Evolutionary conservation across 2,113 vertebrate species (phyloP), one percentile per base, ranked within the genome.

Genomic region (Hippocampus mohnikei): DNA sequence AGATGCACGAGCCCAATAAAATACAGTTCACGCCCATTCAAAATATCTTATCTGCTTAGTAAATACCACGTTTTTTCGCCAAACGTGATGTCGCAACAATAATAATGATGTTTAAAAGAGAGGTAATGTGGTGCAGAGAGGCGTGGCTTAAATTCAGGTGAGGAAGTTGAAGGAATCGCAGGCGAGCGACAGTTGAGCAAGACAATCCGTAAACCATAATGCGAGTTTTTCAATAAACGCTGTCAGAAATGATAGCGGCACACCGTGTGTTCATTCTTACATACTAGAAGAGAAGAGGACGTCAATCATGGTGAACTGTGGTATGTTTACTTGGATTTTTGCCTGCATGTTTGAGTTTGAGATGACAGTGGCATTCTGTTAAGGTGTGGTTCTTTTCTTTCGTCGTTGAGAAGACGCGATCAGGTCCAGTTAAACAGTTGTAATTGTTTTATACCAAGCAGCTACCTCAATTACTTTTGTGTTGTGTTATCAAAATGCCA

Each of bases 321-420:
- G 91, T 93, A 76, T 85, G 89, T 75, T 59, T 0, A 29, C 5
- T 55, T 65, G 5, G 16, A 50, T 12, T 50, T 18, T 0, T 15
- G 62, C 3, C 0, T 2, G 8, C 2, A 8, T 53, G 16, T 58
- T 62, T 67, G 1, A 5, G 1, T 37, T 48, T 37, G 0, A 70
- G 25, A 2, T 44, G 41, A 7, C 29, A 16, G 44, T 27, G 10
- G 21, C 20, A 29, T 21, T 37, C 5, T 13, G 69, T 86, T 84
- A 81, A 82, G 86, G 89, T 71, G 88, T 88, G 81, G 89, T 73
- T 37, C 76, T 75, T 67, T 44, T 29, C 27, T 33, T 33, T 60
- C 15, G 58, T 33, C 58, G 27, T 60, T 27, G n/a, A 6, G 10
- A 65, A 8, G 63, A 41, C 16, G 40, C 21, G 33, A 6, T 52